Base-by-base conservation (phyloP, 2,113 vertebrate genomes). In the Myiopsitta monachus region DNA sequence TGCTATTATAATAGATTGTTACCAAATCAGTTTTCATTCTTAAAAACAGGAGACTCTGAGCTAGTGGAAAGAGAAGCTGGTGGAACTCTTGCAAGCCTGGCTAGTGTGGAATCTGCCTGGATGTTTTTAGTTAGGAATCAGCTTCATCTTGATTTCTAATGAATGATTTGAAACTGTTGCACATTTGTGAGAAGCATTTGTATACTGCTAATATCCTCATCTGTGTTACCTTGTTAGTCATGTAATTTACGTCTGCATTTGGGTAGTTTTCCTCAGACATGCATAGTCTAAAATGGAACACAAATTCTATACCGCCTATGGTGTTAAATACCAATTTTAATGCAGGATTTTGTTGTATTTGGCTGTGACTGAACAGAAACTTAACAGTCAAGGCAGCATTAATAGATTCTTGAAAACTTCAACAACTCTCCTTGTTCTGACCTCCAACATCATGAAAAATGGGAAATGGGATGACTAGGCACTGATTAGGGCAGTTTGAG, bases 321-420 rank as follows among this genome's bases (percentile, higher is more conserved):
- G 39, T 79, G 67, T 69, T 93, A 92, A 92, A 85, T 80, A 80
- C 44, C 18, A 41, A 7, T 66, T 83, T 86, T 93, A 88, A 77
- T 92, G 76, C 44, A 70, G 43, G 36, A n/a, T 95, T 87, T 88
- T 89, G 51, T 74, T 96, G 87, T 83, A 27, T 81, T 94, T 96
- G 63, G 31, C 87, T 85, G 38, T 93, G 62, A 67, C 44, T 55
- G 55, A 81, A 55, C 11, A 72, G 41, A 79, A 93, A 64, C 72
- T 74, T 49, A 89, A 76, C 67, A 87, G 93, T 81, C 33, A 8
- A 68, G 39, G 47, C 78, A 92, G 33, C 15, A 64, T 47, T 91
- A 91, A 92, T 64, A 83, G 64, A 15, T 21, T 73, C 23, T 87
- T 62, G 33, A 92, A 90, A 96, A 90, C 74, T 95, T 91, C 57